Conservation (phyloP, 2,113 vertebrate genomes). For the Taurulus bubalis region DNA sequence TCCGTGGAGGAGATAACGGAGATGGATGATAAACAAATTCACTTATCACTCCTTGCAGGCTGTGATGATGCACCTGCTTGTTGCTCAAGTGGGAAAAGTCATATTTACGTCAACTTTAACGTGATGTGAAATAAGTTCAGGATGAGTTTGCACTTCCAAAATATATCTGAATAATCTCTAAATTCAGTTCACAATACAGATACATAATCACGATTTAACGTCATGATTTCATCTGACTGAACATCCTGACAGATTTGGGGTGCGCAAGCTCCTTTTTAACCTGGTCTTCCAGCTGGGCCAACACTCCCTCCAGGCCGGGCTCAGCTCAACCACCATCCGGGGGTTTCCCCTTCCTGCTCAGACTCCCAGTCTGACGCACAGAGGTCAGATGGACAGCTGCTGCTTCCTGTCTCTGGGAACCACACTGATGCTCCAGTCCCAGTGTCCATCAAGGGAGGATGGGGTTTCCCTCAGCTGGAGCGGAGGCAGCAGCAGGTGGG, state of each 20-base stretch:
- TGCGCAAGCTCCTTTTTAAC: background rate
- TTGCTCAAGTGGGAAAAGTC: background rate
- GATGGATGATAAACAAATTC: conserved; percentile 29
- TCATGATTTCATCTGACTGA: background rate
- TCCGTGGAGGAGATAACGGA: conserved; percentile 40
- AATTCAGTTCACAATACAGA: background rate
- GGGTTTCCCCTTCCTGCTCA: conserved; percentile 24
- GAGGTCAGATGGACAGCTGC: conserved; percentile 70
- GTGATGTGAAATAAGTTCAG: background rate
- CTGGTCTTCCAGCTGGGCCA: background rate
- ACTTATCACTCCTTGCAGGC: background rate
- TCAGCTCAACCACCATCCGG: conserved; percentile 19
- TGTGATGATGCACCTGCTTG: background rate
- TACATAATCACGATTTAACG: background rate
- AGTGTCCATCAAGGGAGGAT: conserved; percentile 39
- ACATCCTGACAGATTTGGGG: background rate
- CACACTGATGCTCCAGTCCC: conserved; percentile 59
- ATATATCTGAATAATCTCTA: background rate
- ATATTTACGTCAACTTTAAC: background rate
- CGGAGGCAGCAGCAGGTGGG: conserved; percentile 58
- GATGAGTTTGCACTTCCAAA: background rate
- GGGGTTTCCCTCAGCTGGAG: conserved; percentile 53
- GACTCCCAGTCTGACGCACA: conserved; percentile 38
- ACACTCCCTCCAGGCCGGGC: background rate
- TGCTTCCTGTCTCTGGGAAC: conserved; percentile 76